Percentiles rank a stretch among this genome's conserved stretches.
phyloP scores from a whole-genome alignment of 1,140 invertebrate genomes.

The Pissodes strobi region DNA sequence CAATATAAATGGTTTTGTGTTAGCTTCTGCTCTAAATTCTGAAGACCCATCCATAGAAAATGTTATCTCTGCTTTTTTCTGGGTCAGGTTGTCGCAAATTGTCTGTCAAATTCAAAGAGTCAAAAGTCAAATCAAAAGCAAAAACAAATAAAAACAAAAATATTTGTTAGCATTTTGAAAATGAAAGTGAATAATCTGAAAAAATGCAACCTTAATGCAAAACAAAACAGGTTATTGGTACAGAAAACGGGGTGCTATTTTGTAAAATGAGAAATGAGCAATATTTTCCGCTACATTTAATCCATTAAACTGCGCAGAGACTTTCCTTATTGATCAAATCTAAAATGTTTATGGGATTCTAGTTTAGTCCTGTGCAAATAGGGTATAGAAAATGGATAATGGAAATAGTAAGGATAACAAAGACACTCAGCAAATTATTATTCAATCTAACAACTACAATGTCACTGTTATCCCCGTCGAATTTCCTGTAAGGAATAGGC shows the following conservation, averaged over 20 bases:
- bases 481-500: constrained; percentile 38
- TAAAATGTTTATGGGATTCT: neutral
- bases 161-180: too few species aligned
- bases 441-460: constrained; percentile 45
- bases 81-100: too few species aligned
- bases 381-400: constrained; percentile 11
- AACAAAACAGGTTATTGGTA: too few species aligned
- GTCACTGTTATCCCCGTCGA: constrained; percentile 49
- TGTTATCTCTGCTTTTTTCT: too few species aligned
- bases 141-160: too few species aligned
- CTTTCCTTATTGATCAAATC: constrained; percentile 1
- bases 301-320: neutral
- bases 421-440: constrained; percentile 42
- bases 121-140: too few species aligned
- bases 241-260: neutral
- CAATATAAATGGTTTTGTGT: too few species aligned
- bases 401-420: constrained; percentile 27
- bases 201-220: too few species aligned
- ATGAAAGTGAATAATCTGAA: too few species aligned
- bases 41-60: too few species aligned
- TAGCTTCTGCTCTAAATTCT: too few species aligned
- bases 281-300: neutral
- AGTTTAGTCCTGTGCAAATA: neutral
- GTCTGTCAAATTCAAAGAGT: too few species aligned
- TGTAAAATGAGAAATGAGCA: neutral